phyloP scores from a whole-genome alignment of 2,888 invertebrate species.

The Hartigia nigra region DNA sequence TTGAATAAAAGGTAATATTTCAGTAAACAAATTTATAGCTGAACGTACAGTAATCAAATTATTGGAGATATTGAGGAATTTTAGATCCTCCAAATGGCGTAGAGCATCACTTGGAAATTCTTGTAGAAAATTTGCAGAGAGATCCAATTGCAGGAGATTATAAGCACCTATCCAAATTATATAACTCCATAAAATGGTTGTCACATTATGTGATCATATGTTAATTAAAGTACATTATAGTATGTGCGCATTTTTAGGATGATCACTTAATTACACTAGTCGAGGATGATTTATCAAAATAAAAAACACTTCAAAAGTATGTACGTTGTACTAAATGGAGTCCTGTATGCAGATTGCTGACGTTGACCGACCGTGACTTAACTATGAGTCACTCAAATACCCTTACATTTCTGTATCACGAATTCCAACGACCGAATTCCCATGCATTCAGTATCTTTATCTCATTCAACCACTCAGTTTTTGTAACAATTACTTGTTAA shows the following conservation, averaged over 20 bases:
- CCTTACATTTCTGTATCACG: neutral
- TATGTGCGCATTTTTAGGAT: neutral
- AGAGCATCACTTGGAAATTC: conserved; percentile 85
- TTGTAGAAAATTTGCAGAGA: conserved; percentile 87
- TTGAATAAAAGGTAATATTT: conserved; percentile 34
- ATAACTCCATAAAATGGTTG: neutral
- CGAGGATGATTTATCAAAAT: neutral
- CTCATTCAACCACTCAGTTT: neutral
- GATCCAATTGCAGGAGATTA: conserved; percentile 81
- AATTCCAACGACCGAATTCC: neutral
- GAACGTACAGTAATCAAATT: conserved; percentile 81
- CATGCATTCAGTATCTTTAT: neutral
- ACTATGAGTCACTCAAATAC: neutral
- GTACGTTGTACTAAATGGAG: neutral
- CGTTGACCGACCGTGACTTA: neutral
- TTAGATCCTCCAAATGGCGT: conserved; percentile 76
- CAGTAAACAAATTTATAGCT: conserved; percentile 24
- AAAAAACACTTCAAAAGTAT: neutral
- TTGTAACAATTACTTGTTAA: neutral
- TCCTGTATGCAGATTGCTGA: neutral
- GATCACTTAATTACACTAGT: neutral
- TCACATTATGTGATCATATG: neutral
- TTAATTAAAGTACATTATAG: neutral
- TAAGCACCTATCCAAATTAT: conserved; percentile 70
- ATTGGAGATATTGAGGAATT: conserved; percentile 83